A percentile compares a stretch with the other conserved stretches of the same genome.
phyloP scores from a whole-genome alignment of 2,797 vertebrate species.

The Myotis pilosus region DNA sequence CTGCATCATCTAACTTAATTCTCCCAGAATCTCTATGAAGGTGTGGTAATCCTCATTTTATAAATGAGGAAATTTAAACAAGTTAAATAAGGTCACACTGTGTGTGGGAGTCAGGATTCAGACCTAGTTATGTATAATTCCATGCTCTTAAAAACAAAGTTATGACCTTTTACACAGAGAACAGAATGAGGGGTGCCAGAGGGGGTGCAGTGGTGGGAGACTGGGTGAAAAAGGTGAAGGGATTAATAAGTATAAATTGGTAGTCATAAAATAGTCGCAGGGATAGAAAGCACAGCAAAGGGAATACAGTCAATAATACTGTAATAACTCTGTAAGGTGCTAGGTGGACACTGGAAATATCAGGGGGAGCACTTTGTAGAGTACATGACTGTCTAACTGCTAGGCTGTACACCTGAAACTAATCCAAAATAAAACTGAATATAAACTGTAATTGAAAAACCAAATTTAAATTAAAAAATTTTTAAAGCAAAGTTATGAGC shows the following conservation, averaged over 20 bases:
- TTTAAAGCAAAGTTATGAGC: background rate
- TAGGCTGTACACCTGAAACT: background rate
- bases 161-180: background rate
- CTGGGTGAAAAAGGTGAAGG: background rate
- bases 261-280: background rate
- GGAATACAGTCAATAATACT: background rate
- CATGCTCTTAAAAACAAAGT: conserved; percentile 15
- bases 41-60: background rate
- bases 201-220: background rate
- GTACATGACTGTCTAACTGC: background rate
- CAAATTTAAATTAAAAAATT: background rate
- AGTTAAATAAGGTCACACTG: background rate
- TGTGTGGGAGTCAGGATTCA: background rate
- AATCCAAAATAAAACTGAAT: background rate
- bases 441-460: background rate
- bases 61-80: background rate
- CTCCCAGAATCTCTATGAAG: background rate
- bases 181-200: background rate
- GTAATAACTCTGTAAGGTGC: too few relatives aligned
- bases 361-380: background rate
- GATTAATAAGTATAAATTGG: background rate
- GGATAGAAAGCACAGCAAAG: background rate
- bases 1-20: conserved; percentile 11
- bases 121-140: background rate
- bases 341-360: background rate